Evolutionary conservation across 2,888 invertebrate species (phyloP).

Genomic region (Yponomeuta sedellus): DNA sequence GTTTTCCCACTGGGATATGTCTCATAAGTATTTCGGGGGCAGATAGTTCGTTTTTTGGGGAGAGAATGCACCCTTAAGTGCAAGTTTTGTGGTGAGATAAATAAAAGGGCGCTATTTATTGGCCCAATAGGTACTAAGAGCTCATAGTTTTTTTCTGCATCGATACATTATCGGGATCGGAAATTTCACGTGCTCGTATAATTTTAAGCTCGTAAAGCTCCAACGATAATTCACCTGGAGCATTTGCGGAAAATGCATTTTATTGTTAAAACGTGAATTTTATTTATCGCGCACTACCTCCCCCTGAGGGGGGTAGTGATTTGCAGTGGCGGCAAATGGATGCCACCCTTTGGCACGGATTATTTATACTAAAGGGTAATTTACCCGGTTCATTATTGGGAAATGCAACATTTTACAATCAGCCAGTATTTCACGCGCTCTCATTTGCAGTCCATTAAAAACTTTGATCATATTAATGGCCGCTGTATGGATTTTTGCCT

Average conservation of each 20-base stretch:
- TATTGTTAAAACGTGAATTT: constrained; percentile 78
- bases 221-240: constrained; percentile 71
- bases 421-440: constrained; percentile 55
- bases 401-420: constrained; percentile 59
- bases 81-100: constrained; percentile 23
- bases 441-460: constrained; percentile 72
- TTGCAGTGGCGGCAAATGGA: constrained; percentile 71
- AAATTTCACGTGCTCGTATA: constrained; percentile 75
- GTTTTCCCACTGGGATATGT: constrained; percentile 69
- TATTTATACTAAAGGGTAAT: constrained; percentile 75
- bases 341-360: constrained; percentile 71
- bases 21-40: constrained; percentile 66
- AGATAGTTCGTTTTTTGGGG: constrained; percentile 41
- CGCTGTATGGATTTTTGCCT: constrained; percentile 6
- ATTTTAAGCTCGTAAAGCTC: constrained; percentile 76
- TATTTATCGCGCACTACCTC: constrained; percentile 72
- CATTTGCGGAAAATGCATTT: constrained; percentile 77
- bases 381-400: constrained; percentile 72
- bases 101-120: not conserved
- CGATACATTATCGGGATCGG: constrained; percentile 69
- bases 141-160: not conserved
- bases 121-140: not conserved
- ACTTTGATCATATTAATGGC: constrained; percentile 26
- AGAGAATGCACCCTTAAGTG: constrained; percentile 20
- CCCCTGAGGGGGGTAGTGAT: constrained; percentile 62